Conservation (phyloP, 2,888 invertebrate species). For the Dioctria linearis region DNA sequence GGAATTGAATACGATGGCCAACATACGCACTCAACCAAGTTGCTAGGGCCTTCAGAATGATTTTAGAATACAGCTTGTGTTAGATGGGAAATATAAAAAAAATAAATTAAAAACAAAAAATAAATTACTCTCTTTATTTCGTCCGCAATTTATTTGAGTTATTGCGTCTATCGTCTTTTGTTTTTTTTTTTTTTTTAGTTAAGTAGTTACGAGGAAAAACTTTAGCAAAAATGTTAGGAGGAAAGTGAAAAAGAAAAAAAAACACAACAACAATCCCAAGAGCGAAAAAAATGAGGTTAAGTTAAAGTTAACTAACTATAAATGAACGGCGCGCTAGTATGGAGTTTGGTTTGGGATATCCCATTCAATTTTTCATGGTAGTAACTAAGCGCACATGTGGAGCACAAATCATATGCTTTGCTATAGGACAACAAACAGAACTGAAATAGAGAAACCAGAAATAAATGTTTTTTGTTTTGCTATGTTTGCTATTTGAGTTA, state of each 20-base stretch:
- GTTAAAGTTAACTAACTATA: neutral
- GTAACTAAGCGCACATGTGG: conserved; percentile 22
- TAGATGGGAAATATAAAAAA: neutral
- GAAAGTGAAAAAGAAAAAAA: neutral
- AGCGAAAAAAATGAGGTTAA: conserved; percentile 1
- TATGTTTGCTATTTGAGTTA: neutral
- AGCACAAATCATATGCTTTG: neutral
- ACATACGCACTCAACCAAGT: conserved; percentile 3
- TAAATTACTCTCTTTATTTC: no score
- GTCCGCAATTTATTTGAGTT: neutral
- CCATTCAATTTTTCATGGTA: conserved; percentile 38
- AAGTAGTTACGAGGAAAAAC: conserved; percentile 16
- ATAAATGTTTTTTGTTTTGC: conserved; percentile 12
- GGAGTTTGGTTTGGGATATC: neutral
- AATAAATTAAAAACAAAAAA: neutral
- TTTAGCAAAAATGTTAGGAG: neutral
- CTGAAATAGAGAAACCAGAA: neutral
- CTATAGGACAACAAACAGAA: neutral
- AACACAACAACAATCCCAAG: conserved; percentile 1
- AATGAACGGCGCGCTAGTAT: neutral
- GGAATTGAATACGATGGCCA: neutral
- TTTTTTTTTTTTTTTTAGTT: neutral
- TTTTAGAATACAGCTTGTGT: neutral
- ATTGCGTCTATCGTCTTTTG: conserved; percentile 33
- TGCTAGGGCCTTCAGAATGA: neutral